Percentiles rank a stretch among this genome's conserved stretches.
phyloP scores from a whole-genome alignment of 2,113 vertebrate genomes.

The Isurus oxyrinchus region DNA sequence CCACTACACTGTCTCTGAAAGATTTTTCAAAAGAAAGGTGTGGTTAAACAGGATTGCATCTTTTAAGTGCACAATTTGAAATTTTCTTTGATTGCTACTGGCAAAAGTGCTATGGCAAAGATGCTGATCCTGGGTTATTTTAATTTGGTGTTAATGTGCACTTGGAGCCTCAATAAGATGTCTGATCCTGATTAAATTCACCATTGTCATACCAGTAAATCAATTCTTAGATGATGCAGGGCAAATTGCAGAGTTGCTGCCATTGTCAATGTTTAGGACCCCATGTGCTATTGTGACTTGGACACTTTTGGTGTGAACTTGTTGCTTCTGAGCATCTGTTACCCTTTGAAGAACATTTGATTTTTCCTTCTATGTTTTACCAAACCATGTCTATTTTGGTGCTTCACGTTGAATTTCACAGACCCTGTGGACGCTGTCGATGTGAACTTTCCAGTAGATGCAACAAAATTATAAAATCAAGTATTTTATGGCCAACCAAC shows the following conservation, averaged over 20 bases:
- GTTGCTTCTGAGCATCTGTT: neutral
- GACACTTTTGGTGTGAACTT: neutral
- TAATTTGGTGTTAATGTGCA: neutral
- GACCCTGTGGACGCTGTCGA: neutral
- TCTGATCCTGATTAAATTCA: neutral
- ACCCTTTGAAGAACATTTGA: neutral
- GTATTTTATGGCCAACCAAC: constrained; percentile 21
- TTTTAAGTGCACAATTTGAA: neutral
- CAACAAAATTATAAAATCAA: neutral
- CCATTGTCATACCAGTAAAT: neutral
- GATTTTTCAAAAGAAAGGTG: neutral
- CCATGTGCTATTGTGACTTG: neutral
- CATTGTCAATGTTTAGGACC: neutral
- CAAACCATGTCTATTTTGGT: neutral
- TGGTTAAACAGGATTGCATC: neutral
- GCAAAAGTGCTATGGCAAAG: neutral
- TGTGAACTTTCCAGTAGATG: neutral
- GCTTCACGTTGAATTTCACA: neutral
- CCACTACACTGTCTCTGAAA: neutral
- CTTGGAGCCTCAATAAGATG: neutral
- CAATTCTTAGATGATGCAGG: neutral
- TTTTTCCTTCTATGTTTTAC: neutral
- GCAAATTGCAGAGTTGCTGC: neutral
- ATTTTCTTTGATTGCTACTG: neutral
- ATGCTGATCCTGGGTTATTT: neutral